Evolutionary conservation across 2,797 vertebrate species (phyloP).

Genomic region (Bucorvus abyssinicus): DNA sequence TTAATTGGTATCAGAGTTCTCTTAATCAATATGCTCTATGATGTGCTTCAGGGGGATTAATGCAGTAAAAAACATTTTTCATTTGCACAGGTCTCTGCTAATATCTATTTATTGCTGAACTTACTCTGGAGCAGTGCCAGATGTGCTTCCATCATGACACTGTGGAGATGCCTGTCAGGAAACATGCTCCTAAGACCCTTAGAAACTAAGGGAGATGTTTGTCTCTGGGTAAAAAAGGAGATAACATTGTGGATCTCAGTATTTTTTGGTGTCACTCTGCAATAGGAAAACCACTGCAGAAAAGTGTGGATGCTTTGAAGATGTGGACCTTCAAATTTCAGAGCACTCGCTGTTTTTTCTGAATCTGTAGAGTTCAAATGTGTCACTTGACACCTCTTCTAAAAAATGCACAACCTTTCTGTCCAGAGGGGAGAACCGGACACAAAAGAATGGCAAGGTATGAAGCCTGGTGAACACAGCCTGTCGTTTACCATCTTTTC

Average conservation of each 20-base stretch:
- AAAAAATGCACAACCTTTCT: not conserved
- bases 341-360: not conserved
- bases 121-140: not conserved
- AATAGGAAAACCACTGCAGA: not conserved
- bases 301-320: not conserved
- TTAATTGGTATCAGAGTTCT: not conserved
- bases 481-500: not conserved
- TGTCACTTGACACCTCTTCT: not conserved
- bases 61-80: not conserved
- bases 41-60: not conserved
- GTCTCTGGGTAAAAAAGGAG: not conserved
- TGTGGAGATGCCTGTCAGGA: not conserved
- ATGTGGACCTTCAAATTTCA: not conserved
- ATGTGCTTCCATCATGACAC: not conserved
- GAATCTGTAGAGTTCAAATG: too few species aligned
- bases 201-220: not conserved
- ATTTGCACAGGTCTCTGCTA: not conserved
- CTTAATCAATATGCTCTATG: not conserved
- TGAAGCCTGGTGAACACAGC: not conserved
- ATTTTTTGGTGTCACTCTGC: not conserved
- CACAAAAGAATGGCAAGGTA: not conserved
- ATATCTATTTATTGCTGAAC: not conserved
- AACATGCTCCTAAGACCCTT: not conserved
- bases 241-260: fast-evolving
- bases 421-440: not conserved